A percentile compares a stretch with the other conserved stretches of the same genome.
These are phyloP conservation scores for Indicator indicator DNA, from an alignment of 2,113 vertebrate species.

Conservation along the genomic window DNA sequence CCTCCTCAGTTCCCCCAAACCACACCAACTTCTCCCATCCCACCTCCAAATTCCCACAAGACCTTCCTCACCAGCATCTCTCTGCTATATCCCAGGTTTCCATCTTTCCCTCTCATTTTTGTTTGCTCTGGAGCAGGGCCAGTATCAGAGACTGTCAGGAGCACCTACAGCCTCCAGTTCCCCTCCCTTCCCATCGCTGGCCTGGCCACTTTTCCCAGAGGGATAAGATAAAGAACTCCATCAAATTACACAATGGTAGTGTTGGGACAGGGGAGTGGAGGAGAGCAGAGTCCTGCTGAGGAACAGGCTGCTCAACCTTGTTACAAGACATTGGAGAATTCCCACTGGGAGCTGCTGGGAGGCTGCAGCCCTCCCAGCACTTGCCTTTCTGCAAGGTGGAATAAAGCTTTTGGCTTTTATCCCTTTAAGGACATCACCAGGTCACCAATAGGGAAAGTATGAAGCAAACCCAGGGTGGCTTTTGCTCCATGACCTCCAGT, in stretches of 20 bases:
- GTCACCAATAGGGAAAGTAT: background rate
- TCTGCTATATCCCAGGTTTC: background rate
- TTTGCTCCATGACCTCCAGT: accelerated
- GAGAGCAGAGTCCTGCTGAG: background rate
- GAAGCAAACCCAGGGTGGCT: background rate
- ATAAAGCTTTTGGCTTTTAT: background rate
- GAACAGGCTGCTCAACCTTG: accelerated
- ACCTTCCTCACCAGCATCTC: background rate
- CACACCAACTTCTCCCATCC: background rate
- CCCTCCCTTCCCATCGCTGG: background rate
- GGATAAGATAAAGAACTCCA: background rate
- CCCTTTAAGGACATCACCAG: background rate
- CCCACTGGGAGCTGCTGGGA: accelerated
- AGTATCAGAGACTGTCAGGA: accelerated
- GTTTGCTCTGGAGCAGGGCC: background rate
- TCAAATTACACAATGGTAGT: accelerated
- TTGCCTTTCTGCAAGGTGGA: background rate
- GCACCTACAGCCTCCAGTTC: background rate
- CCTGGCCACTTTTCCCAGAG: background rate
- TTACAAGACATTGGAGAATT: background rate
- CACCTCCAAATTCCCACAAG: background rate
- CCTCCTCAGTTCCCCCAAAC: background rate
- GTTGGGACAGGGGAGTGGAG: background rate
- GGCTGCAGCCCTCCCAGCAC: background rate
- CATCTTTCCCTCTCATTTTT: background rate